phyloP scores from a whole-genome alignment of 2,888 invertebrate genomes.

The Chesias legatella region DNA sequence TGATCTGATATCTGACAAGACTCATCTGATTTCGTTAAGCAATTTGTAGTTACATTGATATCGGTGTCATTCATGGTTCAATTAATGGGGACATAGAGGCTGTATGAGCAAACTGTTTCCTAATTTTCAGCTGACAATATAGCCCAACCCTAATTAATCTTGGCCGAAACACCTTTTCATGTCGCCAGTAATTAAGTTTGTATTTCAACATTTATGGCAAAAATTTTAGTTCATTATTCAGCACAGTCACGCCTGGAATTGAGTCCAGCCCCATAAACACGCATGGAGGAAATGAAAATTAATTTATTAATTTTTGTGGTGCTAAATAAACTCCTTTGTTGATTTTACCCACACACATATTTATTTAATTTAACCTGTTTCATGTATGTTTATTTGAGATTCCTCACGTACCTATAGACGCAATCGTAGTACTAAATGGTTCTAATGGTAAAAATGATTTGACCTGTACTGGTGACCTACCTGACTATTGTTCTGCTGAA shows the following conservation, averaged over 20 bases:
- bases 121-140: neutral
- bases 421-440: too few species aligned
- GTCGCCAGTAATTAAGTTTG: slow-evolving; percentile 20
- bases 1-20: too few species aligned
- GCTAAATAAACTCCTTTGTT: neutral
- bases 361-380: slow-evolving; percentile 1
- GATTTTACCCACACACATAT: neutral
- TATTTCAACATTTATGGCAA: slow-evolving; percentile 13
- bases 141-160: slow-evolving; percentile 15
- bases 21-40: too few species aligned
- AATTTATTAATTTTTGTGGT: slow-evolving; percentile 6
- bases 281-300: slow-evolving; percentile 14
- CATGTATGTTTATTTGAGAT: too few species aligned
- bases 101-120: neutral
- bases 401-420: too few species aligned
- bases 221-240: slow-evolving; percentile 22
- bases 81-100: too few species aligned
- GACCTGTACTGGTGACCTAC: too few species aligned
- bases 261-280: slow-evolving; percentile 12
- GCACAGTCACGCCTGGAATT: slow-evolving; percentile 19
- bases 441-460: too few species aligned
- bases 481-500: too few species aligned
- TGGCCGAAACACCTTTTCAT: slow-evolving; percentile 16
- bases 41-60: too few species aligned
- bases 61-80: too few species aligned